Evolutionary conservation across 1,140 invertebrate species (phyloP).

Genomic region (Penaeus japonicus): DNA sequence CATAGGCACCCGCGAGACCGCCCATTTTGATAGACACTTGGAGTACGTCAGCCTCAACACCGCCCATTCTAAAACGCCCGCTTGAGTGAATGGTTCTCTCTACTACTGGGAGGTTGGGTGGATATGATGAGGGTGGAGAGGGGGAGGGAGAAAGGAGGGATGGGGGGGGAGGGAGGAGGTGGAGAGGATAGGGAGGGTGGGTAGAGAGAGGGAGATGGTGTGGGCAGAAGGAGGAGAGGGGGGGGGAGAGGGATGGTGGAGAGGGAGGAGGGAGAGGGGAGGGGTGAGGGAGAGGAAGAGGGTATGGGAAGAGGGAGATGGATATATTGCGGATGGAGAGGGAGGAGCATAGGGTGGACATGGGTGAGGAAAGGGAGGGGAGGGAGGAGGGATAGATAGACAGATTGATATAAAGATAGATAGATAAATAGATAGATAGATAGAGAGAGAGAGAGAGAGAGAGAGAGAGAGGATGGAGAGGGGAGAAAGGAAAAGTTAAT

Average conservation of each 20-base stretch:
- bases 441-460: neutral
- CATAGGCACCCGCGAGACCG: no score
- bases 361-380: neutral
- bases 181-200: neutral
- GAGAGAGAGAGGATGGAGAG: neutral
- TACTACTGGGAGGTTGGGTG: no score
- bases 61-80: no score
- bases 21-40: no score
- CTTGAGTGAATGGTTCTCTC: no score
- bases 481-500: neutral
- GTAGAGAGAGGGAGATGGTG: neutral
- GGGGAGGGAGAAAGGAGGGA: no score
- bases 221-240: neutral
- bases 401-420: no score
- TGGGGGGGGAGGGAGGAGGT: no score
- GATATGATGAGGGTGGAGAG: no score
- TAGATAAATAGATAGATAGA: no score
- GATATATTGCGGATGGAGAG: neutral
- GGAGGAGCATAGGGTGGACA: neutral
- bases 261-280: neutral
- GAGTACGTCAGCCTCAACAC: no score
- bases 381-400: no score
- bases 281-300: neutral
- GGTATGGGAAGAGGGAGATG: neutral
- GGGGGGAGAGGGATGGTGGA: neutral